phyloP scores from a whole-genome alignment of 2,797 vertebrate genomes.

The Crypturellus tataupa region DNA sequence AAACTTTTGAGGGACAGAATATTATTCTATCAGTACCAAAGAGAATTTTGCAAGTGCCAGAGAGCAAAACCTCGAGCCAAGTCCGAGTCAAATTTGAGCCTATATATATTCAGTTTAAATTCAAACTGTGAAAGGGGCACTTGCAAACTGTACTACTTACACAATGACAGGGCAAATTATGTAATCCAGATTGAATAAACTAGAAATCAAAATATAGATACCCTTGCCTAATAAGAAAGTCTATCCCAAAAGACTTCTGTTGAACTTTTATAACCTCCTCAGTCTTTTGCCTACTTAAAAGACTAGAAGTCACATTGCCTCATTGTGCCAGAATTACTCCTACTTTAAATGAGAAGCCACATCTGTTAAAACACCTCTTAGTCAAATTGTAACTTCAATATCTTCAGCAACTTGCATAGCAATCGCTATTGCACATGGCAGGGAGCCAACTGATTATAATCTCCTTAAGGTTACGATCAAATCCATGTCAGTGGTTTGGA shows the following conservation, averaged over 20 bases:
- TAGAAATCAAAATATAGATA: not conserved
- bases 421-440: not conserved
- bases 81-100: not conserved
- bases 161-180: not conserved
- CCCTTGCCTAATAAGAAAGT: not conserved
- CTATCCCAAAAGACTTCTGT: not conserved
- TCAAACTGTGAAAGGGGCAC: not conserved
- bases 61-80: not conserved
- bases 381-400: not conserved
- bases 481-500: not conserved
- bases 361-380: not conserved
- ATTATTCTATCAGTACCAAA: not conserved
- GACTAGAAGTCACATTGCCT: not conserved
- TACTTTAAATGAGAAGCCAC: not conserved
- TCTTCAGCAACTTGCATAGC: not conserved
- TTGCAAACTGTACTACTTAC: not conserved
- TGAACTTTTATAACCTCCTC: not conserved
- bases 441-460: not conserved
- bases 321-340: not conserved
- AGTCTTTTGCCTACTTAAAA: not conserved
- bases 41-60: not conserved
- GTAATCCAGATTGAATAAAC: not conserved
- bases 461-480: not conserved
- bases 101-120: not conserved
- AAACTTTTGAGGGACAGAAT: not conserved